Evolutionary conservation across 2,797 vertebrate genomes (phyloP).

Genomic region (Antennarius maculatus): DNA sequence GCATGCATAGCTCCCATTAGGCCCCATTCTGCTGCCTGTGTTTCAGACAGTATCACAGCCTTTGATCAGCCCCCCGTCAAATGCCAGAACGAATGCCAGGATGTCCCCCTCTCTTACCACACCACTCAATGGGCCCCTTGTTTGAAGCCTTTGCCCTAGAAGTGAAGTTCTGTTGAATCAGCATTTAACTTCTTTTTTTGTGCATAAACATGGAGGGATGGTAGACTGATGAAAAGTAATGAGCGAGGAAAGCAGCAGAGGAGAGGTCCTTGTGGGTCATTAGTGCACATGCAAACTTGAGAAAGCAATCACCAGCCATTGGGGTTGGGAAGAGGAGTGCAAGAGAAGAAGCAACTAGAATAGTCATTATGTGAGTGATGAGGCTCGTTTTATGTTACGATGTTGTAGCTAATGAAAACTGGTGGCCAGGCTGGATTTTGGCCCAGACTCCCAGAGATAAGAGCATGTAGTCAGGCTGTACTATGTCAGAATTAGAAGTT

Average conservation of each 20-base stretch:
- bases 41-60: constrained; percentile 36
- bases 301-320: constrained; percentile 32
- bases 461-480: not conserved
- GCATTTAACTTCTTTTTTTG: constrained; percentile 59
- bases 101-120: constrained; percentile 49
- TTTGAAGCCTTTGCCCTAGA: constrained; percentile 67
- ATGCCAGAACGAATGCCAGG: constrained; percentile 58
- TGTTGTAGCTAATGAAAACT: constrained; percentile 28
- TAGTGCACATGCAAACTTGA: constrained; percentile 36
- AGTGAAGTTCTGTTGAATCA: constrained; percentile 60
- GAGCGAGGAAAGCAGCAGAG: constrained; percentile 12
- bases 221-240: constrained; percentile 25
- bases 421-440: not conserved
- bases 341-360: constrained; percentile 45
- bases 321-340: constrained; percentile 33
- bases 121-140: constrained; percentile 74
- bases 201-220: constrained; percentile 37
- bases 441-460: no score
- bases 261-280: constrained; percentile 44
- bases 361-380: constrained; percentile 57
- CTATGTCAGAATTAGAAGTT: not conserved
- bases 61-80: constrained; percentile 66
- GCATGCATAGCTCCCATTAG: constrained; percentile 52
- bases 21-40: constrained; percentile 37
- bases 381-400: constrained; percentile 50